Evolutionary conservation across 2,797 vertebrate species (phyloP).

Genomic region (Periophthalmus magnuspinnatus): DNA sequence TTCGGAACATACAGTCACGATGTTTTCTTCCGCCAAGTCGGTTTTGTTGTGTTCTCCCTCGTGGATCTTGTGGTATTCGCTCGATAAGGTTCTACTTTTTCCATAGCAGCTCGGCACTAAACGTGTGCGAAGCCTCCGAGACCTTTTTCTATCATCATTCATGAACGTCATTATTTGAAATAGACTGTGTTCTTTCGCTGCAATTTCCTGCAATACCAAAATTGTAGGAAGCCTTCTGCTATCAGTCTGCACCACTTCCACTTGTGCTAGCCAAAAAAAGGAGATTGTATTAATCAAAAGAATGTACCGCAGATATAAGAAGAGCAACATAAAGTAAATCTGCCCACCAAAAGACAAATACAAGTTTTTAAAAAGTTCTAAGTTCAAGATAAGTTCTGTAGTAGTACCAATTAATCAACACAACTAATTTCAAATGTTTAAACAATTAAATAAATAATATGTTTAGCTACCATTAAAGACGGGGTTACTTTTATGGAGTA

Average conservation of each 20-base stretch:
- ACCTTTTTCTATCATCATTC: conserved; percentile 67
- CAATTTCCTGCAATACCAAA: conserved; percentile 37
- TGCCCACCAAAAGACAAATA: no score
- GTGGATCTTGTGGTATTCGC: conserved; percentile 61
- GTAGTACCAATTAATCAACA: no score
- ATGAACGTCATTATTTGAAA: conserved; percentile 70
- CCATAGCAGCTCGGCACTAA: conserved; percentile 55
- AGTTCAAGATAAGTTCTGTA: no score
- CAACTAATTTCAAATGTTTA: no score
- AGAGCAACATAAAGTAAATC: no score
- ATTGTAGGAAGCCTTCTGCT: conserved; percentile 49
- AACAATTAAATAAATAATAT: no score
- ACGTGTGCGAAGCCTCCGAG: conserved; percentile 61
- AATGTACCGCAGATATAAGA: no score
- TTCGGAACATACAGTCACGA: conserved; percentile 39
- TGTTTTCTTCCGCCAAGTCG: conserved; percentile 58
- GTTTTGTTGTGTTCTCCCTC: conserved; percentile 60
- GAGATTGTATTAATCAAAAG: neutral
- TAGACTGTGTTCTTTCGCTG: conserved; percentile 57
- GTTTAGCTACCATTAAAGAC: no score
- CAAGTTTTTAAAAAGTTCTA: no score
- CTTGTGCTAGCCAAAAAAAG: neutral
- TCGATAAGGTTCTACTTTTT: conserved; percentile 65
- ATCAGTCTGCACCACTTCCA: conserved; percentile 51
- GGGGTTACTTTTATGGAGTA: no score